Conservation (phyloP, 1,140 invertebrate species). For the Drosophila bifasciata region DNA sequence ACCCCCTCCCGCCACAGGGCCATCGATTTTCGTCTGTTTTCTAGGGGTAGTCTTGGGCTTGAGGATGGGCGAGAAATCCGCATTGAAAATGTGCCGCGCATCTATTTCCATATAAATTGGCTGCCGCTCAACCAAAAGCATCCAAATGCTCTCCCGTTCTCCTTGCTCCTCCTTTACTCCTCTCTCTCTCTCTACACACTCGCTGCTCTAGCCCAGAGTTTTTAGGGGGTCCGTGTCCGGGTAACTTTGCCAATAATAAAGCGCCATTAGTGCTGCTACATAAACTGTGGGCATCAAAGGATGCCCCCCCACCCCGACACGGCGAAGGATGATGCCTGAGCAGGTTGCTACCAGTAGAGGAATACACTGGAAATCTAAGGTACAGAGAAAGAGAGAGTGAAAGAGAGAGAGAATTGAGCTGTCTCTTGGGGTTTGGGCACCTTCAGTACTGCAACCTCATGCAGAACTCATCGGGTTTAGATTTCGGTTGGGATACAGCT, state of each 20-base stretch:
- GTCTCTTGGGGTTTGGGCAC: no score
- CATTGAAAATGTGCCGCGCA: constrained; percentile 77
- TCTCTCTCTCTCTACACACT: no score
- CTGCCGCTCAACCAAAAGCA: constrained; percentile 57
- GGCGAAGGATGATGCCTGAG: constrained; percentile 1
- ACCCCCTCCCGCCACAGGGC: no score
- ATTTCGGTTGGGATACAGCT: no score
- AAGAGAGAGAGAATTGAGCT: no score
- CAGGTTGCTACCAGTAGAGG: neutral
- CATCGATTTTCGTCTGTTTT: constrained; percentile 33
- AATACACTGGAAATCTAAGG: constrained; percentile 3
- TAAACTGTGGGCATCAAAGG: constrained; percentile 43
- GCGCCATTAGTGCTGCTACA: constrained; percentile 80
- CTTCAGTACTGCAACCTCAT: no score
- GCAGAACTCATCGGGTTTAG: no score
- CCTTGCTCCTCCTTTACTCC: neutral
- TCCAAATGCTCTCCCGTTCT: constrained; percentile 12
- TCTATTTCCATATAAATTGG: constrained; percentile 81
- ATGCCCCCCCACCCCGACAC: neutral
- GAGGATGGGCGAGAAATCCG: constrained; percentile 40
- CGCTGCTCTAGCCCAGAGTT: constrained; percentile 20
- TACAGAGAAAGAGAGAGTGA: no score
- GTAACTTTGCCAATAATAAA: constrained; percentile 80
- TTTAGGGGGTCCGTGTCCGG: constrained; percentile 37
- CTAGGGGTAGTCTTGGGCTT: neutral